Evolutionary conservation across 2,797 vertebrate species (phyloP).

Genomic region (Sebastes matsubarae): DNA sequence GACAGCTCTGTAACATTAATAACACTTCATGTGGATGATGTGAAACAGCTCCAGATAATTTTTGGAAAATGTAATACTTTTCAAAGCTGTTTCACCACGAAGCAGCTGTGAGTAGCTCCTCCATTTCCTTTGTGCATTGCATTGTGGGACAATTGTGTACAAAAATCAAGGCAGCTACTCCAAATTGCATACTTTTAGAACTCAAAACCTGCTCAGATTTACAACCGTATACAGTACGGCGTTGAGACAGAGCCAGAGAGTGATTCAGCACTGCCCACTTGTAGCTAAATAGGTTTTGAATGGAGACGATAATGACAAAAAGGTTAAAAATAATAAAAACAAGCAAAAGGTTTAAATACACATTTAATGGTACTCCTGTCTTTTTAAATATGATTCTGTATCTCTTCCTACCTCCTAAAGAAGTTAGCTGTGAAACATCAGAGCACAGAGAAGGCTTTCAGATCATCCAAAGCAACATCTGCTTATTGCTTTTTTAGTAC

Average conservation of each 20-base stretch:
- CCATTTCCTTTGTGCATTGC: not conserved
- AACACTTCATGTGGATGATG: too few relatives aligned
- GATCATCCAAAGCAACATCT: conserved; percentile 18
- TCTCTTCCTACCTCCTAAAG: not conserved
- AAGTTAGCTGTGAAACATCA: not conserved
- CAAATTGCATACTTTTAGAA: too few relatives aligned
- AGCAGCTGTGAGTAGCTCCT: not conserved
- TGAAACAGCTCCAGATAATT: too few relatives aligned
- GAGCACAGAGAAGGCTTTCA: not conserved
- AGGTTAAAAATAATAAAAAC: too few relatives aligned
- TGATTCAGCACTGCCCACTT: too few relatives aligned
- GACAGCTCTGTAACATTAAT: too few relatives aligned
- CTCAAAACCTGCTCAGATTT: too few relatives aligned
- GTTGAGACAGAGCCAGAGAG: too few relatives aligned
- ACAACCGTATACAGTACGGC: too few relatives aligned
- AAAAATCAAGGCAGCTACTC: too few relatives aligned
- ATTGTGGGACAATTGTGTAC: not conserved
- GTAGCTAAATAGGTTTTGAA: too few relatives aligned
- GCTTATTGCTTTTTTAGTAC: conserved; percentile 21
- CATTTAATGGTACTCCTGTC: not conserved
- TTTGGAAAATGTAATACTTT: not conserved
- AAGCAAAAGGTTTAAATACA: not conserved
- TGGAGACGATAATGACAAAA: too few relatives aligned
- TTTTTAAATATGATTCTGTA: not conserved
- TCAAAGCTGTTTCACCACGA: not conserved